These are phyloP conservation scores for Neoseiulus cucumeris DNA, from an alignment of 1,140 invertebrate species.

Conservation along the genomic window DNA sequence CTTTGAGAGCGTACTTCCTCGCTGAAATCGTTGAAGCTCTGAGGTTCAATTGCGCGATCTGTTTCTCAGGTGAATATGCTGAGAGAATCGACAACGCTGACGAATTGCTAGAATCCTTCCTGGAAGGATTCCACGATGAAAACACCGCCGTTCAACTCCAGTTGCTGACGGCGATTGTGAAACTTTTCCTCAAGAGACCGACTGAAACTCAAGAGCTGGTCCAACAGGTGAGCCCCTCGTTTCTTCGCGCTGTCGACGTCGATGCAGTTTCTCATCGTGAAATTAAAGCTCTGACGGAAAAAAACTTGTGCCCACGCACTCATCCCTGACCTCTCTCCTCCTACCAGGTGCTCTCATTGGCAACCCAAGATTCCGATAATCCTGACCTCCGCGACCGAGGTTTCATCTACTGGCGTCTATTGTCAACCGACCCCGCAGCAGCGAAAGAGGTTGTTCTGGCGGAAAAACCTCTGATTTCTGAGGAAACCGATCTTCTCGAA, in stretches of 20 bases:
- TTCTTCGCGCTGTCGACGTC: constrained; percentile 18
- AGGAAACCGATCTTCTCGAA: constrained; percentile 95
- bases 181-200: constrained; percentile 90
- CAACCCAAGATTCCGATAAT: constrained; percentile 97
- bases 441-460: constrained; percentile 98
- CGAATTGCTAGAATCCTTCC: constrained; percentile 88
- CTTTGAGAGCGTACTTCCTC: too few relatives aligned
- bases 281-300: constrained; percentile 21
- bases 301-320: background rate
- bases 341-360: constrained; percentile 56
- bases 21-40: too few relatives aligned
- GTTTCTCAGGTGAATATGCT: constrained; percentile 61
- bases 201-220: constrained; percentile 96
- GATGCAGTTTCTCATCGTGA: constrained; percentile 26
- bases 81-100: constrained; percentile 99
- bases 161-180: constrained; percentile 90
- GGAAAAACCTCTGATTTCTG: constrained; percentile 95
- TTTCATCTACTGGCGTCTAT: constrained; percentile 96
- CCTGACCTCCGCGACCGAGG: constrained; percentile 94
- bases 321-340: background rate
- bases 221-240: constrained; percentile 43
- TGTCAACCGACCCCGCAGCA: constrained; percentile 93
- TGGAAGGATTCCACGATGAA: constrained; percentile 99
- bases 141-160: constrained; percentile 97
- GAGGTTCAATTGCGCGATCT: too few relatives aligned